Evolutionary conservation across 2,888 invertebrate species (phyloP), one percentile per base, ranked within the genome.

Genomic region (Iselma pallidipennis): DNA sequence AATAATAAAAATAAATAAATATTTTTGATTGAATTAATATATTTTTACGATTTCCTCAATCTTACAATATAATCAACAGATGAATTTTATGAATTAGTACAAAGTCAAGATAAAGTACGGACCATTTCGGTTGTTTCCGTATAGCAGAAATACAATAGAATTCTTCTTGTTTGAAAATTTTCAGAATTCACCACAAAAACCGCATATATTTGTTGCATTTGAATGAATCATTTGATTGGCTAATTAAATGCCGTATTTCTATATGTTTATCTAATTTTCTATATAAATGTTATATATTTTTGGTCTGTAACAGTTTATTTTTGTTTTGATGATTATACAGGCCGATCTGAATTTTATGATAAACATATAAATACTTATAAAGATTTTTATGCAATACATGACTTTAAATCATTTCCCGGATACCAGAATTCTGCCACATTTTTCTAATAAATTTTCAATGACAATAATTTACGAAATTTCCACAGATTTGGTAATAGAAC

Each of bases 261-360:
- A 48, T 49, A 48, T 61, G 50, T 53, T 49, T 31, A 61, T 56
- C 51, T 52, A 51, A 33, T 51, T 56, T 61, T 61, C 53, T 53
- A 16, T 48, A 7, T 49, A 49, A 56, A 57, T 61, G 57, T 61
- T 61, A 57, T 37, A 56, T 55, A 29, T 55, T 54, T 33, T 45
- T 45, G 42, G 23, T 54, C 28, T 37, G 56, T 49, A 61, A 61
- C 57, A 61, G 61, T 61, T 61, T 61, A 57, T 61, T 61, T 57
- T 54, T 28, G 33, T 61, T 61, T 26, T 31, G 45, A 49, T 56
- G 33, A 60, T 60, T 16, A 26, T 45, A 28, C 14, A 23, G 16
- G 7, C 16, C 51, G 29, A 37, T 42, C 49, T 48, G 28, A 53
- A 49, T 57, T 61, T 61, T 57, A 61, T 48, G 52, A 57, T 37